These are phyloP conservation scores for Enteromius afrohamiltoni DNA, from an alignment of 2,797 vertebrate species.

Conservation along the genomic window DNA sequence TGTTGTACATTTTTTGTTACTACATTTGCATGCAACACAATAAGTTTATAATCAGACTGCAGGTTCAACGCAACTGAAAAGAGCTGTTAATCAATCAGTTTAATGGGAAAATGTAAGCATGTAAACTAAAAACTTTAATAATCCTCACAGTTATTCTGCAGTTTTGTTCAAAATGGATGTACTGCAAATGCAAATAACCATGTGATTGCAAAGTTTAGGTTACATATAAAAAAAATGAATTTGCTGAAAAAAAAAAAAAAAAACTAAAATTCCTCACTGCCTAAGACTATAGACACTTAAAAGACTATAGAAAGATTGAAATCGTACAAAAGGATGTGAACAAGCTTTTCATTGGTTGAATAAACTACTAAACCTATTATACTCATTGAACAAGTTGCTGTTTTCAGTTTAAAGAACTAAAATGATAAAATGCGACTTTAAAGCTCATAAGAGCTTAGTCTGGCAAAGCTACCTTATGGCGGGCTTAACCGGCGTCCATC, in stretches of 20 bases:
- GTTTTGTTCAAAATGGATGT: background rate
- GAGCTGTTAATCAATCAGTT: background rate
- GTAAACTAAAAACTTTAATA: background rate
- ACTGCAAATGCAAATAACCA: background rate
- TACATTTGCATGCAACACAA: background rate
- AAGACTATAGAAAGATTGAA: background rate
- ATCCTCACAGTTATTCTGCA: background rate
- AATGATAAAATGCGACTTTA: background rate
- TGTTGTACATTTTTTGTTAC: background rate
- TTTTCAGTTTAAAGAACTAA: background rate
- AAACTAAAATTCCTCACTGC: background rate
- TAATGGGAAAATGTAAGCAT: background rate
- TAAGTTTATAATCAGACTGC: background rate
- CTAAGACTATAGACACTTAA: background rate
- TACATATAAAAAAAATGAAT: background rate
- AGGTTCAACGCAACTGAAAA: background rate
- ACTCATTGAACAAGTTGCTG: background rate
- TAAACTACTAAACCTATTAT: background rate
- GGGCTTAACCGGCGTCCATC: too few species aligned
- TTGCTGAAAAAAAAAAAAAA: constrained; percentile 1
- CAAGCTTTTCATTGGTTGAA: background rate
- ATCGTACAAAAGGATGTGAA: background rate
- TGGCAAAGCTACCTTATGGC: too few species aligned
- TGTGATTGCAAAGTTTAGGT: background rate
- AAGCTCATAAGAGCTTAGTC: too few species aligned